These are phyloP conservation scores for Chlorops oryzae DNA, from an alignment of 1,140 invertebrate species.

Conservation along the genomic window DNA sequence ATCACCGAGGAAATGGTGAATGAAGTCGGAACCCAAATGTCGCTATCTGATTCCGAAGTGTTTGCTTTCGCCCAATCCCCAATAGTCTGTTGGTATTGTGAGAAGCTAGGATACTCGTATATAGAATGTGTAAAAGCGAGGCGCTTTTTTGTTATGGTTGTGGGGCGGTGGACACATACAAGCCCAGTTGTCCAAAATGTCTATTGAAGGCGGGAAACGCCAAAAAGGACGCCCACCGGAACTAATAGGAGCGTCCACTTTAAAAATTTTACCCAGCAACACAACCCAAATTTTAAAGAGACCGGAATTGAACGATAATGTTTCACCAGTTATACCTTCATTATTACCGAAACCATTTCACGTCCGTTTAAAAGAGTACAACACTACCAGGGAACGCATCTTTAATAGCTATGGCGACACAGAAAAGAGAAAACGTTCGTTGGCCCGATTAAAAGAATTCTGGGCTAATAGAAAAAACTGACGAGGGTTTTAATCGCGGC, in stretches of 20 bases:
- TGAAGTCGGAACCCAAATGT: neutral
- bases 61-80: too few species aligned
- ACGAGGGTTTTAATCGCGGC: neutral
- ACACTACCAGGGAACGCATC: neutral
- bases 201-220: neutral
- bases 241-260: neutral
- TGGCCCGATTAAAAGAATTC: conserved; percentile 3
- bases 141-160: conserved; percentile 8
- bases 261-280: neutral
- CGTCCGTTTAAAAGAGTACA: conserved; percentile 2
- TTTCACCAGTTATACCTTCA: neutral
- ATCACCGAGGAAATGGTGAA: neutral
- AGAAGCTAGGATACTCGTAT: conserved; percentile 1
- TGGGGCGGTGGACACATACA: neutral
- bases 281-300: neutral
- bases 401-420: neutral
- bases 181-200: neutral
- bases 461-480: conserved; percentile 4
- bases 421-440: neutral
- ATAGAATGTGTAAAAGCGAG: conserved; percentile 1
- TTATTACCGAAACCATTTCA: conserved; percentile 11
- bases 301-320: neutral
- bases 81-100: conserved; percentile 9
- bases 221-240: neutral
- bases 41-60: neutral